These are phyloP conservation scores for Isotomurus palustris DNA, from an alignment of 2,888 invertebrate genomes.

Conservation along the genomic window DNA sequence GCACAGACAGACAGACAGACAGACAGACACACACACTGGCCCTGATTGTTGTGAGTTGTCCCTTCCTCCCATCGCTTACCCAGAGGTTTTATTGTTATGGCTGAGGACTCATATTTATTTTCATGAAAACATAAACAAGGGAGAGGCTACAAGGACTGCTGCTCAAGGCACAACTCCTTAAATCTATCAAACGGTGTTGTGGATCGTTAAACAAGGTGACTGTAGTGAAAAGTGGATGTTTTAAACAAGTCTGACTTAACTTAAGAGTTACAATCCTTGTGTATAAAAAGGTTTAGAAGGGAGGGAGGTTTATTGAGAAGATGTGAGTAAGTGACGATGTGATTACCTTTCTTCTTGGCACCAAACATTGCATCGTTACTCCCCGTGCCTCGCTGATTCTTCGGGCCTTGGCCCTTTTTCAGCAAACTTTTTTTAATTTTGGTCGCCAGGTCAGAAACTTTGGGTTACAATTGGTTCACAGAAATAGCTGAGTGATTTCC, in stretches of 20 bases:
- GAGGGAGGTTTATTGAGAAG: too few species aligned
- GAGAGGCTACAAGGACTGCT: too few species aligned
- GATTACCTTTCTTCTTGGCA: constrained; percentile 7
- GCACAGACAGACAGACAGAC: neutral
- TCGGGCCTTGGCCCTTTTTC: constrained; percentile 16
- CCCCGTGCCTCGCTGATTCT: neutral
- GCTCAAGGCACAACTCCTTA: too few species aligned
- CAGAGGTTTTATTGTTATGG: neutral
- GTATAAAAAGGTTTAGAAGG: neutral
- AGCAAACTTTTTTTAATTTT: constrained; percentile 20
- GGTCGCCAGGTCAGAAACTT: constrained; percentile 21
- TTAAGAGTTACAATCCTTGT: too few species aligned
- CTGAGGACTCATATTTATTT: neutral
- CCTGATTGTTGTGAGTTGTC: neutral
- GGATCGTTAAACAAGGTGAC: too few species aligned
- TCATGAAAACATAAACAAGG: neutral
- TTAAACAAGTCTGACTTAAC: too few species aligned
- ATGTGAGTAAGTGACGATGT: neutral
- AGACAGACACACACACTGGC: neutral
- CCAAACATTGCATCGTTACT: constrained; percentile 8
- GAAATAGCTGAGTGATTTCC: too few species aligned
- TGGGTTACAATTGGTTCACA: too few species aligned
- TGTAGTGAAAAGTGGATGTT: too few species aligned
- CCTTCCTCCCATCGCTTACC: neutral
- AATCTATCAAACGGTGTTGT: too few species aligned